Evolutionary conservation across 2,888 invertebrate species (phyloP).

Genomic region (Dynastes grantii): DNA sequence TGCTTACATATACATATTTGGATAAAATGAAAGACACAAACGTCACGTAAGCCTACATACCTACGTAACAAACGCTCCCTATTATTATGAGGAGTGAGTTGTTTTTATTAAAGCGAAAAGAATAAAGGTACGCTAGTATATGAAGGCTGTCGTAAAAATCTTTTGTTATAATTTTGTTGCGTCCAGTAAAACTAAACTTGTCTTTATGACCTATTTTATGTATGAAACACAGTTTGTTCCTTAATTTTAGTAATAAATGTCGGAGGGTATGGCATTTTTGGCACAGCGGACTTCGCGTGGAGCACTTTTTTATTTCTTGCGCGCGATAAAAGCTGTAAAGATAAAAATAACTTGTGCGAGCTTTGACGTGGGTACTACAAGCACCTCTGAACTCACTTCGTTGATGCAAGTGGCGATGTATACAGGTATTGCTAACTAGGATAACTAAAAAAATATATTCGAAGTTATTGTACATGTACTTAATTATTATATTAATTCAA

Average conservation of each 20-base stretch:
- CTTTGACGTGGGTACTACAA: background rate
- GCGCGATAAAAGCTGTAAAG: background rate
- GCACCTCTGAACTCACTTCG: no score
- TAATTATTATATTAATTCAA: no score
- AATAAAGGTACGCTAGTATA: constrained; percentile 39
- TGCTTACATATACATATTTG: background rate
- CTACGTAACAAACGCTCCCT: background rate
- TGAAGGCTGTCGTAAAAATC: constrained; percentile 39
- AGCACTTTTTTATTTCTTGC: constrained; percentile 30
- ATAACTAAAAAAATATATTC: no score
- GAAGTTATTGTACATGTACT: no score
- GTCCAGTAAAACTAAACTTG: constrained; percentile 35
- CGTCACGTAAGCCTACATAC: constrained; percentile 16
- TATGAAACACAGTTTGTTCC: constrained; percentile 42
- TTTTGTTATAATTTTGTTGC: constrained; percentile 43
- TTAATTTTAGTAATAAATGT: constrained; percentile 43
- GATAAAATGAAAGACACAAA: constrained; percentile 7
- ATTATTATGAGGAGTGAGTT: constrained; percentile 36
- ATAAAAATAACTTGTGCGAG: background rate
- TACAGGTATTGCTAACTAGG: no score
- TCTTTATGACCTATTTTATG: constrained; percentile 40
- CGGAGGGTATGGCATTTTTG: constrained; percentile 20
- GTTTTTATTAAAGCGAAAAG: constrained; percentile 31
- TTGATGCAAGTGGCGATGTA: no score
- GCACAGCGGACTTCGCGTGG: constrained; percentile 16